Evolutionary conservation across 2,888 invertebrate species (phyloP), one percentile per base, ranked within the genome.

Genomic region (Petrolisthes cinctipes): DNA sequence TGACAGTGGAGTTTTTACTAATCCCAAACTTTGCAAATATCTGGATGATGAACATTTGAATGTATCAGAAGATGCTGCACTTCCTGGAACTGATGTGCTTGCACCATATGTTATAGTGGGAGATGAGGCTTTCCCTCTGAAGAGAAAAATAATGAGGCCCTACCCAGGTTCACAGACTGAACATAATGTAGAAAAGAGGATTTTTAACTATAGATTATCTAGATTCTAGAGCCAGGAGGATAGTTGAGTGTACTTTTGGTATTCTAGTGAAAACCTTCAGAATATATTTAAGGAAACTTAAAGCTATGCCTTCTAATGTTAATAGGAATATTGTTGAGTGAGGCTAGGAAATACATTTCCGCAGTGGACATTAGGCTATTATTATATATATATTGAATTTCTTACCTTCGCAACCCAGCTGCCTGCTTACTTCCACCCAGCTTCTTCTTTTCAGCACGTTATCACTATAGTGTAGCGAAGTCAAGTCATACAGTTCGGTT

Each of bases 391-490:
- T 75, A 20, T 75, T 20, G n/a, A 61, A 61, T 75, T 61, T 66
- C 51, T 82, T 82, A 61, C 82, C 66, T 71, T 71, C 73, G 11
- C n/a, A 83, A 83, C 17, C 68, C 83, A 83, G 71, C 11, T 83
- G 83, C 20, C 73, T 83, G 57, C 83, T 20, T 54, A 83, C 23
- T 76, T 85, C 84, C 84, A 78, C 76, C 84, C 78, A 85, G 57
- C 61, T 76, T 85, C 78, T 85, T 85, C 84, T 76, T 57, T 78
- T 85, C 84, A 20, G 61, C 84, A 85, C 66, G 78, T 85, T 85
- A 37, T 85, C 84, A 85, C 76, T 85, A 37, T 85, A 85, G 76
- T 51, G 57, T 83, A 53, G 73, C 54, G 75, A 83, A 71, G 82
- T 82, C 37, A 82, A n/a, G 75, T 73, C 54, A 54, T 78, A 85